Evolutionary conservation across 2,888 invertebrate genomes (phyloP), one percentile per base, ranked within the genome.

Genomic region (Pammene aurita): DNA sequence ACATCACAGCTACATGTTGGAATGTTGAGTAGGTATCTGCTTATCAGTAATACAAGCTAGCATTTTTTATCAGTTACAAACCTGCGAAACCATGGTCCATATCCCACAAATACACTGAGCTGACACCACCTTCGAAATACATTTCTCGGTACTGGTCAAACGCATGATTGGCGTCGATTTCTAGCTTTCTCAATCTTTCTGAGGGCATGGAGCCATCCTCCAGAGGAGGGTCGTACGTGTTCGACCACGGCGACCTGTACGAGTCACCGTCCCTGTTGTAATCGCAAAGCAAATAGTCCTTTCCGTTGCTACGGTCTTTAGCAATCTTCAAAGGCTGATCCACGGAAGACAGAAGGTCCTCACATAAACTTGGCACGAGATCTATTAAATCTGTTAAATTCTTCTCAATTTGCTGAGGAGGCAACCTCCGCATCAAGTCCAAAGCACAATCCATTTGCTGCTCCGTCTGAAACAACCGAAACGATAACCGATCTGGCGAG

Each of bases 201-300:
- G 99, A 98, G 13, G 99, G 99, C 96, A 99, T 96, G 14, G 98
- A 98, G 1, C 99, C 99, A 93, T 99, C 99, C 87, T 99, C 99
- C 75, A 99, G 90, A 0, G 98, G 97, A 14, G 99, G 99, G 87
- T 99, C 98, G 82, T 99, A 99, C 0, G 97, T 96, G 89, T 99
- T 99, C 75, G 98, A 99, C 99, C 99, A 99, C 0, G 99, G 99
- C 18, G 99, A 99, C 81, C 97, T 95, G 90, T 99, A 99, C 0
- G 98, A 99, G 91, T 99, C 99, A 26, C 99, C 99, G 89, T 99
- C 99, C 77, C 99, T 95, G 90, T 99, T 99, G 86, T 99, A 99
- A 93, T 99, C 99, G 88, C 99, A 99, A 26, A 99, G 93, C 71
- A 99, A 94, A 89, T 99, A 99, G 88, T 99, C 99, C 88, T 98